These are phyloP conservation scores for Beaufortia kweichowensis DNA, from an alignment of 2,113 vertebrate species.

Conservation along the genomic window DNA sequence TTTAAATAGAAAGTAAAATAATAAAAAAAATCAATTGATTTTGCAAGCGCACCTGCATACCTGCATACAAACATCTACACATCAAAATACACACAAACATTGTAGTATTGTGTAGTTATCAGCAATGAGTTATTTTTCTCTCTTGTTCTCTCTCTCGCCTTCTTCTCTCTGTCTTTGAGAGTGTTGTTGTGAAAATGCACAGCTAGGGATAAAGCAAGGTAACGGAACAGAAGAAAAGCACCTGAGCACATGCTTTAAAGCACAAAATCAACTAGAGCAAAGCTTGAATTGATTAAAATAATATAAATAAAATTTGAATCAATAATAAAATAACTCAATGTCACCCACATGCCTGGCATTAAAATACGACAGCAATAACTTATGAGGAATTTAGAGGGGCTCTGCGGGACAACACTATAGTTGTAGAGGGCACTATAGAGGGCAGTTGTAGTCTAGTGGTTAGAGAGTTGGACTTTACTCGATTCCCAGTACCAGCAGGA, in stretches of 20 bases:
- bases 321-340: too few relatives aligned
- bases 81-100: not conserved
- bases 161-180: too few relatives aligned
- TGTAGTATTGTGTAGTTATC: too few relatives aligned
- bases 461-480: too few relatives aligned
- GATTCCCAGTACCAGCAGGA: too few relatives aligned
- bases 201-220: not conserved
- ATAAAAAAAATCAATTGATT: not conserved
- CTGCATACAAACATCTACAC: too few relatives aligned
- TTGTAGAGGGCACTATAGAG: too few relatives aligned
- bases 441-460: too few relatives aligned
- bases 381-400: not conserved
- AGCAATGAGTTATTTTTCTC: not conserved
- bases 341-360: not conserved
- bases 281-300: too few relatives aligned
- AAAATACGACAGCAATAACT: not conserved
- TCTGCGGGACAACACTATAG: too few relatives aligned
- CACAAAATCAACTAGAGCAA: not conserved
- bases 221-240: not conserved
- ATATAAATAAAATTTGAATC: too few relatives aligned
- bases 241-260: not conserved
- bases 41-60: not conserved
- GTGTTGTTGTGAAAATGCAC: not conserved
- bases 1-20: not conserved
- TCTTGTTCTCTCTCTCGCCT: not conserved